Percentiles rank a stretch among this genome's conserved stretches.
Conservation (phyloP, 2,113 vertebrate species). For the Boleophthalmus pectinirostris region DNA sequence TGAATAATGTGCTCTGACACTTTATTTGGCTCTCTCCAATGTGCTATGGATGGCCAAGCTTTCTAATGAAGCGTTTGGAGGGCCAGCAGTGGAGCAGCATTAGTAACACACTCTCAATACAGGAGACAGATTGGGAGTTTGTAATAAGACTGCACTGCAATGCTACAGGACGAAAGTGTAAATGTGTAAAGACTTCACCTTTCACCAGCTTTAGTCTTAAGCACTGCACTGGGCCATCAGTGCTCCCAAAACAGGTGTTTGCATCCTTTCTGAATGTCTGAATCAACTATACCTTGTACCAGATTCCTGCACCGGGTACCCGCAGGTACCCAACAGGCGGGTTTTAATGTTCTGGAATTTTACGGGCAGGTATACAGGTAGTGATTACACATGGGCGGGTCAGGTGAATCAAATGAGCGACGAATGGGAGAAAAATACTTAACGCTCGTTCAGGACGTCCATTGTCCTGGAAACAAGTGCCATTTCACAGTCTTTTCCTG, state of each 20-base stretch:
- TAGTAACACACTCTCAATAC: constrained; percentile 60
- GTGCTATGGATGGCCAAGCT: constrained; percentile 61
- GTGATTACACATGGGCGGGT: too few relatives aligned
- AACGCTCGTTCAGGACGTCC: too few relatives aligned
- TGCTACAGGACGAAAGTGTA: constrained; percentile 55
- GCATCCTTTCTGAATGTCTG: constrained; percentile 32
- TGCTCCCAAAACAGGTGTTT: constrained; percentile 62
- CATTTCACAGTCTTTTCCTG: too few relatives aligned
- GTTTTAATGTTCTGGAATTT: too few relatives aligned
- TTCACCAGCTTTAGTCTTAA: constrained; percentile 57
- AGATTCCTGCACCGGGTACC: too few relatives aligned
- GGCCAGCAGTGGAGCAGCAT: constrained; percentile 44
- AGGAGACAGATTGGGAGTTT: constrained; percentile 66
- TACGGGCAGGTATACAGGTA: too few relatives aligned
- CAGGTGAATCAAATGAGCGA: too few relatives aligned
- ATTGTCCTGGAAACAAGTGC: too few relatives aligned
- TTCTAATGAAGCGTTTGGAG: constrained; percentile 68
- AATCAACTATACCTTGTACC: constrained; percentile 59
- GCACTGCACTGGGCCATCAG: constrained; percentile 32
- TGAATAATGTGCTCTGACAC: constrained; percentile 74
- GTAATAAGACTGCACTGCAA: constrained; percentile 66
- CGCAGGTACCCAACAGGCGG: too few relatives aligned
- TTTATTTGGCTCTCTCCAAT: constrained; percentile 66
- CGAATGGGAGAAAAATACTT: too few relatives aligned
- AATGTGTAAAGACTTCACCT: constrained; percentile 67